Evolutionary conservation across 2,113 vertebrate species (phyloP), one percentile per base, ranked within the genome.

Genomic region (Emydocephalus ijimae): DNA sequence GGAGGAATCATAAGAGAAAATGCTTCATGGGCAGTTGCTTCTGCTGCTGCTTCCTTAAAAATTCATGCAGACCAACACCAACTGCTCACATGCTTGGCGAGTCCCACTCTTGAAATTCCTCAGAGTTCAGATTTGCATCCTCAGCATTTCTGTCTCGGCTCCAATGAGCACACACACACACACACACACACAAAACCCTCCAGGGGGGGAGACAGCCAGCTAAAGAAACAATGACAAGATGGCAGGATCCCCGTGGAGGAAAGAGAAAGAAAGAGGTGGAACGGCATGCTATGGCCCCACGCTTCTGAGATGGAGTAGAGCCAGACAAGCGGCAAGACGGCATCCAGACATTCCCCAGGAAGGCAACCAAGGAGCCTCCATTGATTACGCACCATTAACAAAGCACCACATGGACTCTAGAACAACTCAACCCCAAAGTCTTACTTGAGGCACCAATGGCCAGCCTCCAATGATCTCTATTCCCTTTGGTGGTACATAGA

Each of bases 1-100:
- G 57, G 29, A 64, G 43, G 43, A 61, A 12, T 21, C 59, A 39
- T 9, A 0, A 89, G 94, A 45, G 92, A 94, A 59, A 89, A 61
- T 94, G 95, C 96, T 96, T 90, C 92, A 93, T 96, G 93, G 96
- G 96, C 95, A 55, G 94, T 74, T n/a, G 85, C 0, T 7, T 0
- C 89, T 45, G 4, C 64, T 74, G 50, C 50, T 52, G 50, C 11
- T 52, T 52, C 10, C 50, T 52, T 8, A 50, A 95, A 93, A 88
- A 56, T 34, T 24, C 39, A 43, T 29, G 88, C 95, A 95, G 92
- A 87, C 39, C 15, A 48, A 64, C 43, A 4, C n/a, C 61, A 81
- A 59, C 26, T 55, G 3, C 89, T 91, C 93, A 85, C 91, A 85
- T 43, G 81, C 92, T 94, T 26, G 86, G 89, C 92, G 94, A 94